Conservation (phyloP, 2,888 invertebrate species). For the Ischnus inquisitorius region DNA sequence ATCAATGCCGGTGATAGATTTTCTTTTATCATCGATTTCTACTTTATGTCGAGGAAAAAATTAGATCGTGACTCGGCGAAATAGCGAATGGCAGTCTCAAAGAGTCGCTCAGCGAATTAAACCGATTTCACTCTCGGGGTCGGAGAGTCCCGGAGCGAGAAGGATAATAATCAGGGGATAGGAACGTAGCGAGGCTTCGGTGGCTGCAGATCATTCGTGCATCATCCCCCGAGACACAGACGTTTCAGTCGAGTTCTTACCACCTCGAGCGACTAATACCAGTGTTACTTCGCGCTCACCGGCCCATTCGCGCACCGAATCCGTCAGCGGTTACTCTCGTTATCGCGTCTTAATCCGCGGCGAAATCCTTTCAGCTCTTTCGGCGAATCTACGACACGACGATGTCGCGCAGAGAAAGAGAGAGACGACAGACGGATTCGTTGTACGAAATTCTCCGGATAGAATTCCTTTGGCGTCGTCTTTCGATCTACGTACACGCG, state of each 20-base stretch:
- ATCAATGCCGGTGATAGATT: conserved; percentile 19
- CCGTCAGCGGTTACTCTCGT: conserved; percentile 74
- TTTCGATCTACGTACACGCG: conserved; percentile 41
- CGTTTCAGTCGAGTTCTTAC: conserved; percentile 32
- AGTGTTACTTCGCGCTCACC: conserved; percentile 31
- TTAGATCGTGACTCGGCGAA: background rate
- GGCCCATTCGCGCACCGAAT: background rate
- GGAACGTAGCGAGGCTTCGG: conserved; percentile 12
- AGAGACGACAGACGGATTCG: conserved; percentile 11
- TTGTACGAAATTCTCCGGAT: background rate
- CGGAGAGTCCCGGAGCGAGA: conserved; percentile 26
- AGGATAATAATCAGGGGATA: conserved; percentile 65
- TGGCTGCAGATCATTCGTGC: conserved; percentile 2
- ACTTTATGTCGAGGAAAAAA: conserved; percentile 22
- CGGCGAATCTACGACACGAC: conserved; percentile 71
- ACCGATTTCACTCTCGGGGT: conserved; percentile 54
- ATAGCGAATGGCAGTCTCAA: conserved; percentile 36
- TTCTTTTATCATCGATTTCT: conserved; percentile 1
- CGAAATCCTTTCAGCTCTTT: conserved; percentile 80
- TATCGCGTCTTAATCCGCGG: conserved; percentile 81
- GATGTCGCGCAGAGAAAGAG: conserved; percentile 12
- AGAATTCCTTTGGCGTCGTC: conserved; percentile 51
- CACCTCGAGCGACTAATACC: conserved; percentile 46
- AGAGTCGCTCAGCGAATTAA: conserved; percentile 55
- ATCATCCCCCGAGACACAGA: conserved; percentile 19